phyloP scores from a whole-genome alignment of 2,113 vertebrate species.

The Phylloscopus whistleri region DNA sequence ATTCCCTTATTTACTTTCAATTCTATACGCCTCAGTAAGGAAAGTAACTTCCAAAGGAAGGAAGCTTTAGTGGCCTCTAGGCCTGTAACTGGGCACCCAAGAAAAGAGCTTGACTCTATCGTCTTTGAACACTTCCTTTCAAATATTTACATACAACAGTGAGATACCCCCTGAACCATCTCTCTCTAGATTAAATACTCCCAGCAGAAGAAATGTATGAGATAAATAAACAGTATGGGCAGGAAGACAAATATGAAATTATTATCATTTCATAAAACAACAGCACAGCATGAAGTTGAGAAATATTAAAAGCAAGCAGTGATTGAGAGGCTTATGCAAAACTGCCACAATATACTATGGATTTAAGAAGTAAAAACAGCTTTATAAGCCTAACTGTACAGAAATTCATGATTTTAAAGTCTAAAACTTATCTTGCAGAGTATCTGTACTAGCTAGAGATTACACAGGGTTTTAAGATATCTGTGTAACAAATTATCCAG shows the following conservation, averaged over 20 bases:
- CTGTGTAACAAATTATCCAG: not conserved
- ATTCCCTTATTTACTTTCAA: not conserved
- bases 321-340: not conserved
- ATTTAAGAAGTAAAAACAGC: not conserved
- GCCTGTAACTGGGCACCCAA: not conserved
- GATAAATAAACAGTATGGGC: not conserved
- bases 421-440: not conserved
- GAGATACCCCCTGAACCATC: not conserved
- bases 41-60: not conserved
- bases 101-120: not conserved
- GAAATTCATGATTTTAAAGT: not conserved
- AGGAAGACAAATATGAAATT: not conserved
- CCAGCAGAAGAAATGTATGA: not conserved
- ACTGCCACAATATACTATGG: not conserved
- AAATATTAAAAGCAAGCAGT: not conserved
- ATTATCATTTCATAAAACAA: not conserved
- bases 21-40: not conserved
- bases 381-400: not conserved
- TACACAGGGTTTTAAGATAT: not conserved
- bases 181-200: not conserved
- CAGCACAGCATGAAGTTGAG: not conserved
- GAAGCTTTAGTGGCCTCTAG: not conserved
- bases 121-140: not conserved
- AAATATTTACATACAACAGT: not conserved
- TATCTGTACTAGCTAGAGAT: not conserved